Evolutionary conservation across 2,113 vertebrate species (phyloP), one percentile per base, ranked within the genome.

Genomic region (Conger conger): DNA sequence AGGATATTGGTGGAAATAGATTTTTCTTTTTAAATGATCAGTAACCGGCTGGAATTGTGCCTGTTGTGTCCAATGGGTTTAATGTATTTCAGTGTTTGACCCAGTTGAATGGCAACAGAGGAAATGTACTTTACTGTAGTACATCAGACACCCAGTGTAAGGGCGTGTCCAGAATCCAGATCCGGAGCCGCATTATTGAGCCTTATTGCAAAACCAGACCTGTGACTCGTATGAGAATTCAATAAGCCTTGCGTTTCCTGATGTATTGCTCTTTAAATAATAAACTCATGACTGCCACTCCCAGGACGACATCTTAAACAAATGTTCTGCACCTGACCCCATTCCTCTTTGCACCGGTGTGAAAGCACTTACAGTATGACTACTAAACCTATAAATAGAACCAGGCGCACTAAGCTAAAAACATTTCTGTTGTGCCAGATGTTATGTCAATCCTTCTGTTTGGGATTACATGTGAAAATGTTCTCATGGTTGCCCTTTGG

Each of bases 371-470:
- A 33, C 68, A 9, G 27, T 73, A 33, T 30, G 68, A 33, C 68
- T 73, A 33, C n/a, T 33, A 33, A 30, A 30, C 68, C 68, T 73
- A 73, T 73, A 73, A 73, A 73, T 73, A 73, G n/a, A 11, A 8
- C n/a, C 68, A 33, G 2, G 68, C 68, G 11, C 1, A 73, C n/a
- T 73, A 73, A 63, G 23, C 57, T 63, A 63, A 27, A n/a, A 50
- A 50, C 45, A 23, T 27, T 63, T 63, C 57, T 63, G 3, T 63
- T 63, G 57, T 27, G 57, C 57, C 57, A 63, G 57, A 63, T 63
- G 57, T 63, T 63, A 63, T 27, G 68, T 73, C 30, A 73, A 73
- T 73, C n/a, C n/a, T n/a, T 63, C 57, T 63, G 57, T 63, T 63
- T 63, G 57, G 57, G 57, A 63, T 63, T 73, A 73, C 68, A 73